Conservation (phyloP, 2,888 invertebrate species). For the Norana najaformis region DNA sequence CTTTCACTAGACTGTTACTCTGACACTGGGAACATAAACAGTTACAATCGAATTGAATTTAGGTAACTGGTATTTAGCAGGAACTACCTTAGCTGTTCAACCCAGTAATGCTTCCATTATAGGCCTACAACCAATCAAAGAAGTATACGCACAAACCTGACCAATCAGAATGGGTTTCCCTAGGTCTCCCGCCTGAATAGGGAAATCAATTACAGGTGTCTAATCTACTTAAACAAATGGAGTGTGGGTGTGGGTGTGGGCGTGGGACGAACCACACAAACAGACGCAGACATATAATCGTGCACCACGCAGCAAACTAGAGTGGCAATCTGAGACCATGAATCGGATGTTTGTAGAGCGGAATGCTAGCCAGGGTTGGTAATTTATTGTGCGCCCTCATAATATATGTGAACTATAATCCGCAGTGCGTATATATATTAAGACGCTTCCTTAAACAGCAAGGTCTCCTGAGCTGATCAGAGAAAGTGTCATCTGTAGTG, state of each 20-base stretch:
- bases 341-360: neutral
- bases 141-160: neutral
- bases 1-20: neutral
- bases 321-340: neutral
- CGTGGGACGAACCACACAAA: no score
- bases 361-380: no score
- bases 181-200: neutral
- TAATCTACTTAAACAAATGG: neutral
- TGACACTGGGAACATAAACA: neutral
- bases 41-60: neutral
- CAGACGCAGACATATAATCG: no score
- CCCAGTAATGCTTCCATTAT: neutral
- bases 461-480: no score
- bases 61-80: neutral
- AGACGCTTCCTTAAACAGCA: no score
- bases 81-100: neutral
- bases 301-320: no score
- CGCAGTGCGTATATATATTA: no score
- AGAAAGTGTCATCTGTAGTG: no score
- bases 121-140: neutral
- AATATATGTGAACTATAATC: no score
- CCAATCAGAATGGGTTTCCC: neutral
- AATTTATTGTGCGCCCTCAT: no score
- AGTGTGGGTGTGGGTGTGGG: neutral
- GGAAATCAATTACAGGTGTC: constrained; percentile 2